A percentile compares a stretch with the other conserved stretches of the same genome.
These are phyloP conservation scores for Poecile atricapillus DNA, from an alignment of 2,113 vertebrate genomes.

Conservation along the genomic window DNA sequence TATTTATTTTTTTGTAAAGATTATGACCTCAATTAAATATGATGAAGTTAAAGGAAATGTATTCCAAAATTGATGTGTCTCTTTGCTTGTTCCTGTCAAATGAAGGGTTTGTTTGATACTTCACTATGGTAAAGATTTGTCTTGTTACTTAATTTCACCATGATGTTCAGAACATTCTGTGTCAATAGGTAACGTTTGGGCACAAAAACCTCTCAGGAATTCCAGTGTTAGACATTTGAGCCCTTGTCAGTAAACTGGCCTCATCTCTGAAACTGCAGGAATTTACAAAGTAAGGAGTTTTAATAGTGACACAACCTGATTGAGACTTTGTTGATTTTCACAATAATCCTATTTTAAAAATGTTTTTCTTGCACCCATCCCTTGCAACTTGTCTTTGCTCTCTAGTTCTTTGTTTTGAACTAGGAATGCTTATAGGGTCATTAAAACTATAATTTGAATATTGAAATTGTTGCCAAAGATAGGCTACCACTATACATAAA, in stretches of 20 bases:
- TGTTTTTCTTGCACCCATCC: not conserved
- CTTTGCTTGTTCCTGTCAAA: not conserved
- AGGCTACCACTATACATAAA: not conserved
- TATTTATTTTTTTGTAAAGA: not conserved
- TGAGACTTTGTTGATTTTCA: not conserved
- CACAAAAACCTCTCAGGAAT: not conserved
- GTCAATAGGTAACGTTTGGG: not conserved
- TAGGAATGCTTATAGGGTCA: not conserved
- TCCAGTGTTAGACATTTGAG: not conserved
- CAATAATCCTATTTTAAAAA: not conserved
- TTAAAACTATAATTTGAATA: conserved; percentile 20
- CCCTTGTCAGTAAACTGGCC: not conserved
- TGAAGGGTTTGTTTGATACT: not conserved
- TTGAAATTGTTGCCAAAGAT: not conserved
- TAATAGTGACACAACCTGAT: not conserved
- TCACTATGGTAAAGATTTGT: not conserved
- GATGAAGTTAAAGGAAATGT: not conserved
- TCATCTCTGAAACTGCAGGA: not conserved
- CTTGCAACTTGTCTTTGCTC: not conserved
- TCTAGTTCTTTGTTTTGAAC: not conserved
- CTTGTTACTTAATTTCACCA: not conserved
- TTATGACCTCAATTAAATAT: not conserved
- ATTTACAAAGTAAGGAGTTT: not conserved
- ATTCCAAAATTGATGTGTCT: not conserved
- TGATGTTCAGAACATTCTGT: not conserved